phyloP scores from a whole-genome alignment of 2,888 invertebrate genomes.

The Carterocephalus palaemon region DNA sequence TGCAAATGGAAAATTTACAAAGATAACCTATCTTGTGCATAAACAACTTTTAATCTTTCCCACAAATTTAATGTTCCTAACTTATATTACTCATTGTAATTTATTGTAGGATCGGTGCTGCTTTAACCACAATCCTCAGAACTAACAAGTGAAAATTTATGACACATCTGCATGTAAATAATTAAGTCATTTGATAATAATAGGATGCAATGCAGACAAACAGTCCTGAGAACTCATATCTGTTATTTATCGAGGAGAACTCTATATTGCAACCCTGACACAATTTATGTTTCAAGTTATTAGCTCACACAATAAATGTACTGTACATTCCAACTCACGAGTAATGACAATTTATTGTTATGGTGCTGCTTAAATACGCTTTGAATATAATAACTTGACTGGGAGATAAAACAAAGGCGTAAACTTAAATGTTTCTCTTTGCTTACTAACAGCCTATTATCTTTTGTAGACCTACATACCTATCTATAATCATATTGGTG shows the following conservation, averaged over 20 bases:
- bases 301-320: slow-evolving; percentile 20
- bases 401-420: too few relatives aligned
- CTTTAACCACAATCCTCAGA: slow-evolving; percentile 9
- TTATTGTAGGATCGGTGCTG: slow-evolving; percentile 36
- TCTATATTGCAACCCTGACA: slow-evolving; percentile 20
- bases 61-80: too few relatives aligned
- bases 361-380: slow-evolving; percentile 9
- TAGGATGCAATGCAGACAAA: slow-evolving; percentile 11
- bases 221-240: slow-evolving; percentile 22
- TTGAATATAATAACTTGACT: slow-evolving; percentile 18
- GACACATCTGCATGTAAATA: slow-evolving; percentile 18
- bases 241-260: slow-evolving; percentile 19
- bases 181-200: slow-evolving; percentile 23
- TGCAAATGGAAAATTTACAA: too few relatives aligned
- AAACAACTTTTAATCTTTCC: too few relatives aligned
- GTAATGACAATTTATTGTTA: slow-evolving; percentile 21
- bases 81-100: too few relatives aligned
- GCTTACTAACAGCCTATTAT: too few relatives aligned
- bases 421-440: too few relatives aligned
- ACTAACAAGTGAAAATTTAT: slow-evolving; percentile 18
- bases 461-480: too few relatives aligned
- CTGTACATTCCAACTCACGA: slow-evolving; percentile 8
- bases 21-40: too few relatives aligned
- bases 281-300: slow-evolving; percentile 23
- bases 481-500: too few relatives aligned